These are phyloP conservation scores for Opisthograptis luteolata DNA, from an alignment of 2,888 invertebrate species.

Conservation along the genomic window DNA sequence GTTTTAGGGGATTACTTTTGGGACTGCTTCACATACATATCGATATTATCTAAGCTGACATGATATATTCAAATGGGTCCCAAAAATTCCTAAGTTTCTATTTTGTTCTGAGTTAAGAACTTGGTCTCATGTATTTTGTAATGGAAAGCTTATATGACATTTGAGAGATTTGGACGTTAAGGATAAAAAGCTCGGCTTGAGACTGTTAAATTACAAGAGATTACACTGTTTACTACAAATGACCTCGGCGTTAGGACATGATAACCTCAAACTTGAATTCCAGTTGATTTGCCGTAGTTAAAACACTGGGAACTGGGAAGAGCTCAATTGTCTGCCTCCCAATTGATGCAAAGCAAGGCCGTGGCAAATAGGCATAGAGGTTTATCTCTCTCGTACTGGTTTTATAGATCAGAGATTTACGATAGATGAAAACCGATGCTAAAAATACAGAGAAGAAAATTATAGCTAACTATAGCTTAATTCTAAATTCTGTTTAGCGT, in stretches of 20 bases:
- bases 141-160: not conserved
- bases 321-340: conserved; percentile 40
- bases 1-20: conserved; percentile 16
- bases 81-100: no score
- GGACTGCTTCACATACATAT: conserved; percentile 20
- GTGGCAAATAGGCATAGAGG: conserved; percentile 17
- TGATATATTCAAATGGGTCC: conserved; percentile 25
- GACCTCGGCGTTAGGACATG: conserved; percentile 16
- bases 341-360: conserved; percentile 39
- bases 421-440: conserved; percentile 1
- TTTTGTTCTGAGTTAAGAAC: conserved; percentile 15
- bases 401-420: conserved; percentile 15
- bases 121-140: conserved; percentile 2
- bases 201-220: not conserved
- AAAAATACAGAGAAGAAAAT: not conserved
- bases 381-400: conserved; percentile 15
- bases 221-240: not conserved
- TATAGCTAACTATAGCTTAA: no score
- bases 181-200: not conserved
- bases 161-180: not conserved
- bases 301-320: conserved; percentile 39
- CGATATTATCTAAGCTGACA: conserved; percentile 27
- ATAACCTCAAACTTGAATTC: conserved; percentile 37
- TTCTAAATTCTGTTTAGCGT: no score
- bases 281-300: conserved; percentile 27